Evolutionary conservation across 2,113 vertebrate species (phyloP).

Genomic region (Glaucidium brasilianum): DNA sequence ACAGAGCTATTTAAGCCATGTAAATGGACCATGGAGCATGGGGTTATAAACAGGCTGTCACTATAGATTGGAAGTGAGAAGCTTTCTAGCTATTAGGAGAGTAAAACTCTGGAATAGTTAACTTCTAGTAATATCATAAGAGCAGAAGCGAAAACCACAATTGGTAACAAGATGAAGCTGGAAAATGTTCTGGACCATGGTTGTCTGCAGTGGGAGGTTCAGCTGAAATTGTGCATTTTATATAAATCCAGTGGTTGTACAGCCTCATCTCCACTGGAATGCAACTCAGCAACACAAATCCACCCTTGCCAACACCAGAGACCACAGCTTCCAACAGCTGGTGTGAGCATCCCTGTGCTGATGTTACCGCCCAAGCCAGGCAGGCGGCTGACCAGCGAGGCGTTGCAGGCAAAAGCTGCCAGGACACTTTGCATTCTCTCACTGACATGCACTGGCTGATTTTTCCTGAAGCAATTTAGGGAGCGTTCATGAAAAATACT

Average conservation of each 20-base stretch:
- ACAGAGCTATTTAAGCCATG: background rate
- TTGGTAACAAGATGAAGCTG: background rate
- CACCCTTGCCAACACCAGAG: background rate
- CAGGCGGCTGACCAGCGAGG: rapidly evolving
- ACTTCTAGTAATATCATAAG: background rate
- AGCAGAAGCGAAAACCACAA: rapidly evolving
- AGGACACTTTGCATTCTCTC: background rate
- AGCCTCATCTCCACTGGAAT: background rate
- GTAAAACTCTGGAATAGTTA: background rate
- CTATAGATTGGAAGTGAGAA: background rate
- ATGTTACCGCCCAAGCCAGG: background rate
- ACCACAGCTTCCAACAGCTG: background rate
- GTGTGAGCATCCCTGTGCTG: background rate
- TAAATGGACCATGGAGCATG: background rate
- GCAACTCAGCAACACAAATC: background rate
- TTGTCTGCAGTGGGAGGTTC: background rate
- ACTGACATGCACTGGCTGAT: background rate
- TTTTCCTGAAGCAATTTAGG: background rate
- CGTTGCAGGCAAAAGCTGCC: background rate
- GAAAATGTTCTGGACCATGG: background rate
- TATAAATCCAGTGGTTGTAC: background rate
- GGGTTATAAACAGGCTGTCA: background rate
- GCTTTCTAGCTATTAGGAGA: background rate
- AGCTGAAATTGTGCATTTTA: background rate
- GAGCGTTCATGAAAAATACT: background rate